These are phyloP conservation scores for Valencia hispanica DNA, from an alignment of 2,797 vertebrate genomes.

Conservation along the genomic window DNA sequence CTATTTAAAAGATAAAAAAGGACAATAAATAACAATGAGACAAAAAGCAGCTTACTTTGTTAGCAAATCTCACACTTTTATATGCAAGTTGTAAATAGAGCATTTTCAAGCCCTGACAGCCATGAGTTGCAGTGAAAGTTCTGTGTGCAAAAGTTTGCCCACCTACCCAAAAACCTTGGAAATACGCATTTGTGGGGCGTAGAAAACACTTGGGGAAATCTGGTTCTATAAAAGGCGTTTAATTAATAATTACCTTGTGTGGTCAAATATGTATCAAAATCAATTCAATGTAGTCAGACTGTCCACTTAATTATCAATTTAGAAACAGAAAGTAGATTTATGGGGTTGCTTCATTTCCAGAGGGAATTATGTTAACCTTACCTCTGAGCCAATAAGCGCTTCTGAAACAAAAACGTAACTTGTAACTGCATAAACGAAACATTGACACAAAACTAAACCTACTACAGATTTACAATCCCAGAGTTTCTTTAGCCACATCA, in stretches of 20 bases:
- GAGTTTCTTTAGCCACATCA: too few relatives aligned
- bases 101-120: slow-evolving; percentile 24
- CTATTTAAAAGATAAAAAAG: neutral
- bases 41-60: slow-evolving; percentile 47
- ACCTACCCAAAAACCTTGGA: slow-evolving; percentile 51
- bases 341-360: too few relatives aligned
- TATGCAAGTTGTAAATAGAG: slow-evolving; percentile 38
- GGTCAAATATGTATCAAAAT: neutral
- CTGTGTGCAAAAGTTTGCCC: slow-evolving; percentile 47
- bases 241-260: too few relatives aligned
- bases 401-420: too few relatives aligned
- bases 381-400: too few relatives aligned
- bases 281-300: neutral
- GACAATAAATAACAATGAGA: slow-evolving; percentile 58
- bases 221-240: slow-evolving; percentile 13
- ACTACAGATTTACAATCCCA: too few relatives aligned
- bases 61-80: slow-evolving; percentile 46
- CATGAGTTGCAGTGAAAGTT: slow-evolving; percentile 40
- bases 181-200: slow-evolving; percentile 37
- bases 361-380: too few relatives aligned
- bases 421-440: too few relatives aligned
- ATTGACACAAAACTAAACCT: too few relatives aligned
- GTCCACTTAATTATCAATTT: neutral
- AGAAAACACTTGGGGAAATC: slow-evolving; percentile 33
- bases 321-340: neutral